Evolutionary conservation across 2,113 vertebrate genomes (phyloP), one percentile per base, ranked within the genome.

Genomic region (Dromiciops gliroides): DNA sequence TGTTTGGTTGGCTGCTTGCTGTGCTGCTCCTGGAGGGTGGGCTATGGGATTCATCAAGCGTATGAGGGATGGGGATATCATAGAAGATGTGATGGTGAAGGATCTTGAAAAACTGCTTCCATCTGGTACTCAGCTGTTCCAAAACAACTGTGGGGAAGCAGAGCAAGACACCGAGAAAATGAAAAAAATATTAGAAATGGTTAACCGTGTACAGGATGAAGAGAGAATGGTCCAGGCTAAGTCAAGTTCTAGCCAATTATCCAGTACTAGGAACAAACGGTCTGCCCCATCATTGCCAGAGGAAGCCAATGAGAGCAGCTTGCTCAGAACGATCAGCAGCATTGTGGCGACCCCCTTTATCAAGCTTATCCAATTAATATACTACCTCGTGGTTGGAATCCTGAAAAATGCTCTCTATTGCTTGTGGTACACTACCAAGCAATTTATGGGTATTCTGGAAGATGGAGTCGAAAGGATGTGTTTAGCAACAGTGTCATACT

Each of bases 1-100:
- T 5, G 96, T 99, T 2, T 99, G 99, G 99, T 97, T 99, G 94
- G 99, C 99, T 7, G 99, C 98, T 51, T 99, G 98, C 44, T 99
- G 99, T 12, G 98, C 98, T 19, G 89, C 89, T 52, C 97, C 97
- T 0, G 95, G 98, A 0, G 93, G 97, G 3, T 99, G 99, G 99
- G 98, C 99, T 75, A 93, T 99, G 96, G 98, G 98, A 88, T 97
- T 99, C 49, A 95, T 98, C 93, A 98, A 98, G 95, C 97, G 95
- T 31, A 50, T 10, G 0, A 52, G 0, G 2, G 97, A 96, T 11
- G 93, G 67, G 11, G 97, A 94, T 49, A 93, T 98, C 91, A 95
- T 99, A 75, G 98, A 48, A 22, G 98, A 99, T 8, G 94, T 99
- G 50, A 98, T 96, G 0, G 95, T 99, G 89, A 96, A 95, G 83